Evolutionary conservation across 2,797 vertebrate genomes (phyloP), one percentile per base, ranked within the genome.

Genomic region (Epinephelus coioides): DNA sequence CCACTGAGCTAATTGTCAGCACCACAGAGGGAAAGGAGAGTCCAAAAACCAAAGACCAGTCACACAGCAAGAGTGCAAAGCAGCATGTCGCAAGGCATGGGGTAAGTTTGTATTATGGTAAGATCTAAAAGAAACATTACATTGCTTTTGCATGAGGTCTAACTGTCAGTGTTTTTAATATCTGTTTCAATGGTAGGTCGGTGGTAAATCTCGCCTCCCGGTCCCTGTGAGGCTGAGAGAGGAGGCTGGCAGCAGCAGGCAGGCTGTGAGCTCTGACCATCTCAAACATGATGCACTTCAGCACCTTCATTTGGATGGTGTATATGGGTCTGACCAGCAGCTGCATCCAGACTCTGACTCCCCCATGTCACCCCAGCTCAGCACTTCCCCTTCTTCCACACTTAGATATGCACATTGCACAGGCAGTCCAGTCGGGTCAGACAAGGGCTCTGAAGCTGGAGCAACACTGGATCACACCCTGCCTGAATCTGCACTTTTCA

Each of bases 201-300:
- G 79, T 38, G 91, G 88, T 78, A 98, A 82, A 85, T 99, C 97
- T 13, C 95, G 95, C 47, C 90, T 99, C 59, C 97, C 98, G 0
- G 67, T 99, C 82, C 95, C 91, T 11, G 38, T 97, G 18, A 97
- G 93, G 59, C 67, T 88, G 10, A 89, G 83, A 56, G 87, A 74
- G 17, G 86, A 94, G 0, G 3, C 87, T 5, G 91, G 81, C 17
- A n/a, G 75, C 30, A 79, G 69, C 76, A 70, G 6, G 6, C 61
- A 43, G 51, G 13, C 81, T 73, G 57, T 49, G 14, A 78, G 21
- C 66, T 66, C 76, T 13, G 85, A 88, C 14, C 81, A 70, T 18
- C 73, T 74, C 44, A 85, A 63, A 27, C 55, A 63, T 6, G 85
- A 83, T 3, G n/a, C 63, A 67, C 72, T 62, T 73, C 86, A 81